Base-by-base conservation (phyloP, 1,140 invertebrate genomes). In the Lasioglossum baleicum region DNA sequence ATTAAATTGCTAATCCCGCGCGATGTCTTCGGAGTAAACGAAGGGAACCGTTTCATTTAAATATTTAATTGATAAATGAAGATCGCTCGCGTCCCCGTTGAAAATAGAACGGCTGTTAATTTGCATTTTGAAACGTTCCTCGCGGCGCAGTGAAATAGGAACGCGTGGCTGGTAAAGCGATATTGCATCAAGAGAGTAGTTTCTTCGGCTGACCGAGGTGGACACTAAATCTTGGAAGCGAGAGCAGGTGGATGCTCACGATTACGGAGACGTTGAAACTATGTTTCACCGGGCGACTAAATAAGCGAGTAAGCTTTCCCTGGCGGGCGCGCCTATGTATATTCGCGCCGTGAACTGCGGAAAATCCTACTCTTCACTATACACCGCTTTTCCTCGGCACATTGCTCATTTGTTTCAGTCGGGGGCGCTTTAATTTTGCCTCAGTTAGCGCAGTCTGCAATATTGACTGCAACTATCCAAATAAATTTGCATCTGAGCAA, bases 271-370 rank as follows among this genome's bases (percentile, higher is more conserved):
- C 80, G 84, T 11, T 85, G 80, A 77, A 84, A 84, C 81, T 83
- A 68, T 84, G 76, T 75, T 83, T 86, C 75, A 83, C 44, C 66
- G 61, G 26, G 70, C 65, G 65, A 87, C 73, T 88, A 81, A 88
- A 83, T 85, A 87, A 81, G 75, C 83, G 71, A 84, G 81, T 72
- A 58, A 80, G 75, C 66, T 64, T 53, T 20, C 17, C 67, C 35
- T 22, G 40, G 61, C 44, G 26, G 53, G 26, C 56, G 58, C 44
- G 63, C 44, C 67, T 75, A 60, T 67, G 72, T 77, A 53, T 53
- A 40, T 35, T 31, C 53, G 42, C 58, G 6, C 58, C 15, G 2
- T 26, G 35, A 56, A 75, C 51, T 56, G 13, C 48, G 13, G 31
- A 8, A 65, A 40, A 60, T 51, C 64, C 61, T 20, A 56, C 63